phyloP scores from a whole-genome alignment of 2,797 vertebrate genomes.

The Tadarida brasiliensis region DNA sequence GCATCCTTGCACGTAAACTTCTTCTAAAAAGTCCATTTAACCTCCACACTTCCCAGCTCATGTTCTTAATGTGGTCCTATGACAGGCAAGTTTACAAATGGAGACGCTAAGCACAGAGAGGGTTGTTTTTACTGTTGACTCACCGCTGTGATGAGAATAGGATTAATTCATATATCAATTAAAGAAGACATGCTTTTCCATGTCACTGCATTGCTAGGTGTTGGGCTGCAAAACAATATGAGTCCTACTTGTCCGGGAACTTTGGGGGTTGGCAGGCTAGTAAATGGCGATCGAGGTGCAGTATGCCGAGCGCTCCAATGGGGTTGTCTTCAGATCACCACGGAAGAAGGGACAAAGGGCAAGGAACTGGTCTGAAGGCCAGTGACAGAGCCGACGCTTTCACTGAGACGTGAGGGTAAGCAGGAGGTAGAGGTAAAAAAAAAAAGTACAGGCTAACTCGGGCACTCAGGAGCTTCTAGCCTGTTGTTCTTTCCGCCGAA shows the following conservation, averaged over 20 bases:
- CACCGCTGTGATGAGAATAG: neutral
- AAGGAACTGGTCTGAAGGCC: neutral
- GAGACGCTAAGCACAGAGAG: neutral
- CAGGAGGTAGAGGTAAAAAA: neutral
- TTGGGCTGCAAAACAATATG: neutral
- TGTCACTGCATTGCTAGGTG: neutral
- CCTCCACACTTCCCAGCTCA: neutral
- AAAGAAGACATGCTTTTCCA: neutral
- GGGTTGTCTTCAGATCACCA: neutral
- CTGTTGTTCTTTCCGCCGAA: neutral
- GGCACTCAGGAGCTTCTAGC: neutral
- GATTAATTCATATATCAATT: neutral
- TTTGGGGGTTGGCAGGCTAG: neutral
- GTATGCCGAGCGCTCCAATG: fast-evolving
- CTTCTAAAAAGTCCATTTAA: neutral
- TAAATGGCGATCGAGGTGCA: too few species aligned
- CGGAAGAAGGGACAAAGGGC: neutral
- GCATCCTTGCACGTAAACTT: neutral
- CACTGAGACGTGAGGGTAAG: neutral
- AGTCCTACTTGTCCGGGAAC: neutral
- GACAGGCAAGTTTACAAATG: neutral
- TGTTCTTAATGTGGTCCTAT: neutral
- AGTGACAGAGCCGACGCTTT: neutral
- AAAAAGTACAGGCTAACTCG: neutral
- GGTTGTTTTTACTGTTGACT: neutral